phyloP scores from a whole-genome alignment of 2,888 invertebrate genomes.

The Drosophila lutescens region DNA sequence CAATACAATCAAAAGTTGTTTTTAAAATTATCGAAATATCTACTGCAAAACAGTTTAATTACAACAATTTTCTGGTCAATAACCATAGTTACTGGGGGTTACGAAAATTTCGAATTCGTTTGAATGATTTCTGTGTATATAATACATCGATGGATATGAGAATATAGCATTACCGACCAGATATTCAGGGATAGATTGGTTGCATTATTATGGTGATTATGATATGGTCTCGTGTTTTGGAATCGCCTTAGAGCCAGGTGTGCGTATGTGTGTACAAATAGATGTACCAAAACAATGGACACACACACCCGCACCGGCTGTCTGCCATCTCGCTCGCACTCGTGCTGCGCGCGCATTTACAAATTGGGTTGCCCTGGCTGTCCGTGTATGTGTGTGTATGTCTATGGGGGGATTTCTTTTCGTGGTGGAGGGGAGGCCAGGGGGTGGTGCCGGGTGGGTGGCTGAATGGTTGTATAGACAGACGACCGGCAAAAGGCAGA shows the following conservation, averaged over 20 bases:
- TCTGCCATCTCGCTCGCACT: slow-evolving; percentile 27
- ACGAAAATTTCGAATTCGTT: background rate
- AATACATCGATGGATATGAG: background rate
- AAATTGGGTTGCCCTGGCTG: slow-evolving; percentile 63
- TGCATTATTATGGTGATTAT: slow-evolving; percentile 2
- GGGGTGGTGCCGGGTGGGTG: slow-evolving; percentile 13
- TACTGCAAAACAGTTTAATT: background rate
- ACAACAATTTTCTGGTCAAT: background rate
- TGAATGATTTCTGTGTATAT: background rate
- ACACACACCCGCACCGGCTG: slow-evolving; percentile 41
- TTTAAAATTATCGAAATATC: background rate
- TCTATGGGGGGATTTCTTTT: slow-evolving; percentile 12
- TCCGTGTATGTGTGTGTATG: slow-evolving; percentile 17
- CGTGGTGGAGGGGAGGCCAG: slow-evolving; percentile 16
- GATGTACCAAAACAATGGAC: slow-evolving; percentile 72
- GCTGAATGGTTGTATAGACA: slow-evolving; percentile 23
- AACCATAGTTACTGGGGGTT: background rate
- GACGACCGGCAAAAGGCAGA: slow-evolving; percentile 72
- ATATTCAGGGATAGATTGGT: background rate
- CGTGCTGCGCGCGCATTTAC: slow-evolving; percentile 43
- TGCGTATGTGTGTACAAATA: slow-evolving; percentile 56
- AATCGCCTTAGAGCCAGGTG: slow-evolving; percentile 8
- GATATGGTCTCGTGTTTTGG: slow-evolving; percentile 5
- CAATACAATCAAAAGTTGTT: background rate
- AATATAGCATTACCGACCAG: too few species aligned